phyloP scores from a whole-genome alignment of 2,113 vertebrate genomes.

The Hymenochirus boettgeri region DNA sequence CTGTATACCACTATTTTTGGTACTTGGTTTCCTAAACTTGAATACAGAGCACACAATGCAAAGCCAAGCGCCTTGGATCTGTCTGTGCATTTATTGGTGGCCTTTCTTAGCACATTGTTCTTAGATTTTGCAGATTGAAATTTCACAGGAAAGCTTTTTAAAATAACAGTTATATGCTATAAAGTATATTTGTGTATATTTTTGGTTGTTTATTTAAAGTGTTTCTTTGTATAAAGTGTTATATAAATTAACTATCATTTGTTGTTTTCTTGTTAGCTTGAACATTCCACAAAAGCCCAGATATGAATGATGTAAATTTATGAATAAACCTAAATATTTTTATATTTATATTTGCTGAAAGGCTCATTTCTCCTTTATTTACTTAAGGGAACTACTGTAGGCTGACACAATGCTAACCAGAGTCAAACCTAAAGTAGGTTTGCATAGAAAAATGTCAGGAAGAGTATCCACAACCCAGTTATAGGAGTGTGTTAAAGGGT shows the following conservation, averaged over 20 bases:
- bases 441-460: too few relatives aligned
- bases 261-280: conserved; percentile 68
- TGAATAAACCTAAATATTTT: conserved; percentile 85
- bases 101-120: conserved; percentile 31
- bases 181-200: conserved; percentile 67
- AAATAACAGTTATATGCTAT: conserved; percentile 69
- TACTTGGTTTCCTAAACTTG: conserved; percentile 25
- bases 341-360: conserved; percentile 48
- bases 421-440: too few relatives aligned
- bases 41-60: conserved; percentile 6
- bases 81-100: conserved; percentile 17
- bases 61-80: neutral
- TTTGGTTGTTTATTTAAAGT: conserved; percentile 79
- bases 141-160: conserved; percentile 73
- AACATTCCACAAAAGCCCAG: conserved; percentile 66
- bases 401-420: too few relatives aligned
- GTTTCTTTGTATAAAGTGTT: conserved; percentile 78
- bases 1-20: conserved; percentile 29
- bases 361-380: neutral
- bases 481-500: too few relatives aligned
- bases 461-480: too few relatives aligned
- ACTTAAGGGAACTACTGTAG: too few relatives aligned
- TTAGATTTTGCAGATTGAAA: conserved; percentile 68
- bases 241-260: conserved; percentile 74
- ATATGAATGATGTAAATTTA: conserved; percentile 69